Conservation (phyloP, 2,797 vertebrate species). For the Knipowitschia caucasica region DNA sequence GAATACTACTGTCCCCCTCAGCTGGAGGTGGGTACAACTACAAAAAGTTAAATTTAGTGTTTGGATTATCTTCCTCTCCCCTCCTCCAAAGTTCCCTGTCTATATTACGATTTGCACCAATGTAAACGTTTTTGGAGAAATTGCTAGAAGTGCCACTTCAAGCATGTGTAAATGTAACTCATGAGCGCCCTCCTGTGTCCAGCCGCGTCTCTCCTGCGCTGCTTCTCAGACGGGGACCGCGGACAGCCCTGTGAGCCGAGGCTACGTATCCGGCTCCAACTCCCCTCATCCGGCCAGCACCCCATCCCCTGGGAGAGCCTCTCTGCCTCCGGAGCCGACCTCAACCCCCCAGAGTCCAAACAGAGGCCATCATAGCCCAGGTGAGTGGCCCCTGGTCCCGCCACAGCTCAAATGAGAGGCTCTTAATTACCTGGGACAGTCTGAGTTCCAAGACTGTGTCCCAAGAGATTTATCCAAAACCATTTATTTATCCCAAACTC, state of each 20-base stretch:
- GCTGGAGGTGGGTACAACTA: not conserved
- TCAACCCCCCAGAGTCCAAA: not conserved
- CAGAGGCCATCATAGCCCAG: constrained; percentile 22
- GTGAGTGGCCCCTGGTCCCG: too few relatives aligned
- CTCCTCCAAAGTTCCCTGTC: too few relatives aligned
- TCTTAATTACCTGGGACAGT: too few relatives aligned
- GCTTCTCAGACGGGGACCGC: constrained; percentile 69
- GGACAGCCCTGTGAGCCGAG: constrained; percentile 68
- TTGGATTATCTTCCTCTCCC: too few relatives aligned
- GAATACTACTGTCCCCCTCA: constrained; percentile 72
- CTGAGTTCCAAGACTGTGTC: too few relatives aligned
- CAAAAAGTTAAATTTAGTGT: too few relatives aligned
- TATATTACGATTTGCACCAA: too few relatives aligned
- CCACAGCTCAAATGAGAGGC: too few relatives aligned
- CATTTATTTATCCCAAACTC: too few relatives aligned
- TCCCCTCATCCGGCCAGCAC: constrained; percentile 66
- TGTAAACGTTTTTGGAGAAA: too few relatives aligned
- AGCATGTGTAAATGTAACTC: not conserved
- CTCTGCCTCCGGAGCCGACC: not conserved
- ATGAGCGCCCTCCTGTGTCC: constrained; percentile 2
- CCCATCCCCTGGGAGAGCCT: constrained; percentile 55
- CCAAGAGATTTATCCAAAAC: too few relatives aligned
- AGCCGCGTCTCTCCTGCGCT: constrained; percentile 70
- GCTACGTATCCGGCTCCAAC: constrained; percentile 73
- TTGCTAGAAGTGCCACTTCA: too few relatives aligned